Evolutionary conservation across 2,113 vertebrate species (phyloP).

Genomic region (Mormyrus lacerda): DNA sequence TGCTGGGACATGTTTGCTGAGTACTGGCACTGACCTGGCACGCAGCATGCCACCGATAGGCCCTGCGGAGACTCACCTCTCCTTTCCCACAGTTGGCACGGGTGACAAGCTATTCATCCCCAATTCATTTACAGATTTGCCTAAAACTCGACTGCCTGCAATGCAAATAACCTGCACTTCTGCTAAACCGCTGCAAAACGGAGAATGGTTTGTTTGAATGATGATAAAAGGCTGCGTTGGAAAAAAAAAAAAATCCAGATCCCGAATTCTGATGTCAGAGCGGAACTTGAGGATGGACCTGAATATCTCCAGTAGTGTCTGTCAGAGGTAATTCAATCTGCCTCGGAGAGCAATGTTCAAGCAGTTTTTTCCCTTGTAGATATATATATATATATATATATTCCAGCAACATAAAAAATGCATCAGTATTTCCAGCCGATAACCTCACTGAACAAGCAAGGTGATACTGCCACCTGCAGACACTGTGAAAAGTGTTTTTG

Average conservation of each 20-base stretch:
- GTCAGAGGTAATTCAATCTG: constrained; percentile 4
- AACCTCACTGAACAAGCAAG: background rate
- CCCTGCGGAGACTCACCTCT: background rate
- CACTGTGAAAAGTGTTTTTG: background rate
- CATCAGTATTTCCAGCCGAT: background rate
- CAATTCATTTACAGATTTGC: background rate
- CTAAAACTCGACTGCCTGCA: background rate
- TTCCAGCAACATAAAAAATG: background rate
- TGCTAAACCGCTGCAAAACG: background rate
- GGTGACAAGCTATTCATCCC: background rate
- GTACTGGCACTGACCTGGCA: background rate
- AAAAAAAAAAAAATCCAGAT: background rate
- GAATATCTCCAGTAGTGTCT: background rate
- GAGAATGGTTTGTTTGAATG: background rate
- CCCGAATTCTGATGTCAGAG: background rate
- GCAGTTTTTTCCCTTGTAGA: background rate
- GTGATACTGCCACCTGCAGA: constrained; percentile 10
- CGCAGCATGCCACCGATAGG: background rate
- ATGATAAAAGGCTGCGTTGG: background rate
- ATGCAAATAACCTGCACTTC: background rate
- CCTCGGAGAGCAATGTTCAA: background rate
- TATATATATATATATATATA: background rate
- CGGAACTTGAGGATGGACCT: background rate
- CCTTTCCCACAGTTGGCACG: background rate
- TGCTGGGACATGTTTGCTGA: background rate